Base-by-base conservation (phyloP, 2,113 vertebrate genomes). In the Corydoras sp. region DNA sequence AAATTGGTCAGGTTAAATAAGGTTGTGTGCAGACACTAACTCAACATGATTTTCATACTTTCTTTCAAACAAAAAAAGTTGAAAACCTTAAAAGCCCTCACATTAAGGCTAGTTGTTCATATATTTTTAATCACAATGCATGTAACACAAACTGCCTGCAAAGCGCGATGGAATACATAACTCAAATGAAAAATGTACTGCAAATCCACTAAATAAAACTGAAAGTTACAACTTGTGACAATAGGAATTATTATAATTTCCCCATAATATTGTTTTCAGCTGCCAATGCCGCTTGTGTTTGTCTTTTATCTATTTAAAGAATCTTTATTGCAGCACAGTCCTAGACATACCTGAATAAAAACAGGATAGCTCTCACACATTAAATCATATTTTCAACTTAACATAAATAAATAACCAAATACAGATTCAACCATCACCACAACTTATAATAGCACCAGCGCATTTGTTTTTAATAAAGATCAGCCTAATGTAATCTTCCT, bases 171-270 rank as follows among this genome's bases (percentile, higher is more conserved):
- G 35, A 5, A 72, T 5, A 5, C 14, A 31, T 9, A 59, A 24
- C 18, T 24, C 18, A 24, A n/a, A n/a, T n/a, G 18, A 3, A 32
- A 51, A 66, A 51, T 53, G 5, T 4, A 65, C 12, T 29, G 29
- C 4, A 13, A 10, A n/a, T 29, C 50, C 51, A 43, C 15, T 56
- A 72, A 64, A 59, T 62, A 35, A 64, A 64, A 12, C 56, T 56
- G 49, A 24, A n/a, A 72, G 29, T 32, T 5, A 4, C 50, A 10
- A 43, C 54, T 65, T 53, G 11, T 32, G 18, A 53, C 24, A 61
- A 48, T 48, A 53, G 43, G 62, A 65, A 6, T 58, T 13, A 73
- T 66, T 73, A 60, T 12, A 65, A 72, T 24, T 43, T 59, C 62
- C 59, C 60, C 32, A 58, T 6, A 64, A 64, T 56, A 32, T 31